These are phyloP conservation scores for Parascotia fuliginaria DNA, from an alignment of 2,888 invertebrate genomes.

Conservation along the genomic window DNA sequence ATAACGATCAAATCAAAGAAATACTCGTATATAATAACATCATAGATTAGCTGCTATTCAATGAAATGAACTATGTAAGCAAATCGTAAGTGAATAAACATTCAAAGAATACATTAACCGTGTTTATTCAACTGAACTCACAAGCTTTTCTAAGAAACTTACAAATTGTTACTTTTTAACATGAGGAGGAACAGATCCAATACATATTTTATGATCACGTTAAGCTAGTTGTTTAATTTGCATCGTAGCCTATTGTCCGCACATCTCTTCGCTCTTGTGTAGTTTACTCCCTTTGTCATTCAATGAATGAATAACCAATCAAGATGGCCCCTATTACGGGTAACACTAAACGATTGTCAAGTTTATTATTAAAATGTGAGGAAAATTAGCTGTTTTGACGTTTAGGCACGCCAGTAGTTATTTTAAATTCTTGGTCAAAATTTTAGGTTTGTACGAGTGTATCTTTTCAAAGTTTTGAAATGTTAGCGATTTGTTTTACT, in stretches of 20 bases:
- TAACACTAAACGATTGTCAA: constrained; percentile 44
- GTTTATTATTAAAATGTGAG: constrained; percentile 30
- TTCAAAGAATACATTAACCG: no score
- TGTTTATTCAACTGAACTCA: background rate
- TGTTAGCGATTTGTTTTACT: no score
- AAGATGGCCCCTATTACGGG: constrained; percentile 48
- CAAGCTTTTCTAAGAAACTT: background rate
- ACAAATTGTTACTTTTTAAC: background rate
- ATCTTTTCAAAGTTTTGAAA: no score
- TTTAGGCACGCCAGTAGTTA: no score
- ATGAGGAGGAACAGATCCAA: constrained; percentile 12
- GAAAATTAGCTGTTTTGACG: background rate
- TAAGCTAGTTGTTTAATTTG: constrained; percentile 38
- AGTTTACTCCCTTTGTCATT: constrained; percentile 64
- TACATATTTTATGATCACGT: constrained; percentile 39
- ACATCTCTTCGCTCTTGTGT: constrained; percentile 33
- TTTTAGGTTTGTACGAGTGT: no score
- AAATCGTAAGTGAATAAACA: no score
- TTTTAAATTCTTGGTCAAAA: no score
- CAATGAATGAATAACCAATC: constrained; percentile 56
- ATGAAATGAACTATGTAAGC: no score
- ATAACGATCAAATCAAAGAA: no score
- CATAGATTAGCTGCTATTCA: no score
- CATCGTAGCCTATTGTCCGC: constrained; percentile 41
- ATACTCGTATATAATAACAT: no score